Conservation (phyloP, 2,888 invertebrate species). For the Chymomyza amoena region DNA sequence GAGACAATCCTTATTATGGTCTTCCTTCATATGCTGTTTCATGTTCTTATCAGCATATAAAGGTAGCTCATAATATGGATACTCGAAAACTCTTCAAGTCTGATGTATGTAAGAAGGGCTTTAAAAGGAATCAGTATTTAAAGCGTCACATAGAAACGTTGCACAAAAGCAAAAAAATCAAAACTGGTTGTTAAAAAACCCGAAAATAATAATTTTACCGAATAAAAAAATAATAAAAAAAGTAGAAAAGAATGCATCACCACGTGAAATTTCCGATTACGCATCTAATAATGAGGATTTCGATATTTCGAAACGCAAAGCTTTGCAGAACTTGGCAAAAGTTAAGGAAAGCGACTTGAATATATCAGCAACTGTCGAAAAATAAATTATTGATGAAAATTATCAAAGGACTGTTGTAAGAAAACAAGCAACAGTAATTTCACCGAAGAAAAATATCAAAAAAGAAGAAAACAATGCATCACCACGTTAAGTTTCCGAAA, state of each 20-base stretch:
- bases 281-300: not conserved
- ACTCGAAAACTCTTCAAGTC: conserved; percentile 38
- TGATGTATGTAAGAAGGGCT: conserved; percentile 16
- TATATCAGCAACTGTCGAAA: not conserved
- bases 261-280: too few species aligned
- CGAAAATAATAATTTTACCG: too few species aligned
- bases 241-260: not conserved
- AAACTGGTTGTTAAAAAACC: not conserved
- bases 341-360: not conserved
- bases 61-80: conserved; percentile 23
- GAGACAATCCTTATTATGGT: too few species aligned
- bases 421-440: too few species aligned
- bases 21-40: too few species aligned
- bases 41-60: too few species aligned
- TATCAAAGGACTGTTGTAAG: not conserved
- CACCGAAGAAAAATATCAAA: too few species aligned
- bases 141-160: conserved; percentile 19
- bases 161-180: not conserved
- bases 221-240: not conserved
- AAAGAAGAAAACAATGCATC: not conserved
- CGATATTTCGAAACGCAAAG: not conserved
- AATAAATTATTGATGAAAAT: not conserved
- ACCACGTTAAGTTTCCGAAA: not conserved
- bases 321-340: not conserved
- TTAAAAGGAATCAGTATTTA: conserved; percentile 17